Percentiles rank a stretch among this genome's conserved stretches.
Conservation (phyloP, 2,888 invertebrate genomes). For the Clunio marinus region DNA sequence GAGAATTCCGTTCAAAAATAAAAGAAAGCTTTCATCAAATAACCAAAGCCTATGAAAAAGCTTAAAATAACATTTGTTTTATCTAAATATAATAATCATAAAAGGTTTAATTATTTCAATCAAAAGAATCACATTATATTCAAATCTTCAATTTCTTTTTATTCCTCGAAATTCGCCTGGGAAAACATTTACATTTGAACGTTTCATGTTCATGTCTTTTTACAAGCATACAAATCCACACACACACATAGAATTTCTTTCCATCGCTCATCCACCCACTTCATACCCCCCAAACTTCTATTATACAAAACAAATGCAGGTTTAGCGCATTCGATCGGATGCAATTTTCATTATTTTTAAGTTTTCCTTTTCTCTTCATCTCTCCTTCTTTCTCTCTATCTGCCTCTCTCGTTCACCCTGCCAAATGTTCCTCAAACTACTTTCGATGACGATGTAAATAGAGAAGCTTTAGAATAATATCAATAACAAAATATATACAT, state of each 20-base stretch:
- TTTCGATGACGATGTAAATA: background rate
- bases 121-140: no score
- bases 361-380: slow-evolving; percentile 10
- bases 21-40: no score
- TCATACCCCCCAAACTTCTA: background rate
- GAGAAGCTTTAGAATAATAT: slow-evolving; percentile 3
- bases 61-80: no score
- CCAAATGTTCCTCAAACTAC: background rate
- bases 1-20: no score
- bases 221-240: no score
- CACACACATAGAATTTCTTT: background rate
- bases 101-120: no score
- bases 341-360: slow-evolving; percentile 10
- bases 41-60: no score
- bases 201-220: background rate
- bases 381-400: no score
- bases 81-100: no score
- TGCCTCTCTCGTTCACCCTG: background rate
- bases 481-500: slow-evolving; percentile 1
- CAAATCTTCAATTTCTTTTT: no score
- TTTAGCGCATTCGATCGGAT: slow-evolving; percentile 9
- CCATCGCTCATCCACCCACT: background rate
- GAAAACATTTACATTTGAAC: background rate
- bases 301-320: slow-evolving; percentile 7
- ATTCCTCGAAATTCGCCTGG: no score